Base-by-base conservation (phyloP, 1,140 invertebrate species). In the Steinernema feltiae region DNA sequence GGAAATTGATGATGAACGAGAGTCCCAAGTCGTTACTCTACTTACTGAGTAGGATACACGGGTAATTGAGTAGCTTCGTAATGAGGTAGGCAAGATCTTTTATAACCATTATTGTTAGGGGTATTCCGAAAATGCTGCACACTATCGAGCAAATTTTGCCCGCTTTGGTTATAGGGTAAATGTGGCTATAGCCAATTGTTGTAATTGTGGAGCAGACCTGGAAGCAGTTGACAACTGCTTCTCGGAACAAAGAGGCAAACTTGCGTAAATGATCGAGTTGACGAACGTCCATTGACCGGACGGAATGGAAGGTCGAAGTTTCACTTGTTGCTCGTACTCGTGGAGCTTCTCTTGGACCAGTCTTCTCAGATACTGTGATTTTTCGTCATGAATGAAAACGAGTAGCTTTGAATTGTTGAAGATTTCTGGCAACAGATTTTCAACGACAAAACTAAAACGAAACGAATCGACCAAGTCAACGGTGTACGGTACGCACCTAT, bases 401-500 rank as follows among this genome's bases (percentile, higher is more conserved):
- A 77, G 48, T 18, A 77, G 76, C 27, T 78, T 76, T 12, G 74
- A 76, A 48, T 77, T 77, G 76, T 77, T 77, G 76, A 77, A 77
- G 29, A 77, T 77, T 32, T 77, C 76, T 7, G 76, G 76, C 30
- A 77, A 29, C 21, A 77, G 30, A 3, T 63, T 29, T 0, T 35
- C 30, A 30, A 29, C 17, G 21, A 77, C 70, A 41, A 77, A 77
- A 29, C 76, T 78, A 30, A 63, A 63, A 63, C 41, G 41, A 46
- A n/a, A 46, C 7, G 41, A n/a, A 46, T 46, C 41, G 41, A 46
- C 7, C 41, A 46, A 12, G 7, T 12, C 35, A 41, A 41, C 35
- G 7, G 35, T 7, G 35, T n/a, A n/a, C n/a, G 41, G 41, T 15
- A n/a, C 53, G 7, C 24, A 63, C 53, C 53, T 63, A 21, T 63